Evolutionary conservation across 2,888 invertebrate genomes (phyloP).

Genomic region (Lasioglossum lativentre): DNA sequence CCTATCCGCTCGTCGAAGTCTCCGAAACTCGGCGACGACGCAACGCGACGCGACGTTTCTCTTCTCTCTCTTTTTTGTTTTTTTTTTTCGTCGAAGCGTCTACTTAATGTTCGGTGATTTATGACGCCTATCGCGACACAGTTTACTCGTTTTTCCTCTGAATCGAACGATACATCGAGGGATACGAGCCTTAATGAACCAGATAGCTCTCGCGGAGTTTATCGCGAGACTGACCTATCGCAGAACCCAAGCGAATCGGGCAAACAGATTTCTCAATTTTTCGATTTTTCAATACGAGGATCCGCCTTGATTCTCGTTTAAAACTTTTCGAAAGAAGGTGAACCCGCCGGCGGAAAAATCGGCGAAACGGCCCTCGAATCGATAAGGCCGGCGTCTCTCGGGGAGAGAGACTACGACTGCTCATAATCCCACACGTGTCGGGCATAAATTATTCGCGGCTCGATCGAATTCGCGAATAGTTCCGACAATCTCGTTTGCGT

Average conservation of each 20-base stretch:
- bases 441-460: conserved; percentile 39
- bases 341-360: neutral
- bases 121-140: neutral
- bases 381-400: conserved; percentile 8
- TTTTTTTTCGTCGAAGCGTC: neutral
- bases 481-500: conserved; percentile 62
- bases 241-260: neutral
- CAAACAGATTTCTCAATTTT: neutral
- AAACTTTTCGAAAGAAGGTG: neutral
- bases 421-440: conserved; percentile 57
- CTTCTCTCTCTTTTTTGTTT: neutral
- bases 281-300: neutral
- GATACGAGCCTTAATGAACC: conserved; percentile 33
- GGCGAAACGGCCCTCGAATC: neutral
- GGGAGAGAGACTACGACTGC: conserved; percentile 9
- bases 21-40: neutral
- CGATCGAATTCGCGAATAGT: conserved; percentile 59
- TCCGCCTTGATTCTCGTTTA: neutral
- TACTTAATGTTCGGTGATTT: conserved; percentile 37
- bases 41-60: neutral
- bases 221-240: conserved; percentile 16
- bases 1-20: conserved; percentile 34
- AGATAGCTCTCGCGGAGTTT: conserved; percentile 31
- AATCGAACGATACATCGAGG: neutral
- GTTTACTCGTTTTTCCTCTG: neutral